phyloP scores from a whole-genome alignment of 2,113 vertebrate species.

The Oncorhynchus masou region DNA sequence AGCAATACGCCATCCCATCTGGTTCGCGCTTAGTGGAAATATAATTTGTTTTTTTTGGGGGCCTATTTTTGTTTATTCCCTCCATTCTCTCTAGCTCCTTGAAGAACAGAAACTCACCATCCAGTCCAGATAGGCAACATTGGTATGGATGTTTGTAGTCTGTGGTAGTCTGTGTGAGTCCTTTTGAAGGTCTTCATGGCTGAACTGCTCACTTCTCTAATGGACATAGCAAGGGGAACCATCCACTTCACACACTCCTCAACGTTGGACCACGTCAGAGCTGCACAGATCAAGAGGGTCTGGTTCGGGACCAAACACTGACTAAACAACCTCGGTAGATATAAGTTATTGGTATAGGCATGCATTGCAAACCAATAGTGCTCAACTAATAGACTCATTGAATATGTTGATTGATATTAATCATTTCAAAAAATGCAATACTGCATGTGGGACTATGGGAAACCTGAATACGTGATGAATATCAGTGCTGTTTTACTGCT shows the following conservation, averaged over 20 bases:
- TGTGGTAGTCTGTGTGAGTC: conserved; percentile 61
- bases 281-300: conserved; percentile 55
- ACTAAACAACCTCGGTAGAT: too few species aligned
- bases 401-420: background rate
- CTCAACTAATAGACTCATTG: too few species aligned
- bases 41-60: too few species aligned
- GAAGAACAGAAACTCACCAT: conserved; percentile 75
- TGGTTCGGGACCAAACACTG: background rate
- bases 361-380: background rate
- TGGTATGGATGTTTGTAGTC: conserved; percentile 93
- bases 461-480: too few species aligned
- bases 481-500: too few species aligned
- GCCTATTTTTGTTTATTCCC: too few species aligned
- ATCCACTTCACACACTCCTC: conserved; percentile 80
- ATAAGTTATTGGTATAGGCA: too few species aligned
- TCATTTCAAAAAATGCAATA: background rate
- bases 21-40: too few species aligned
- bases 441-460: too few species aligned
- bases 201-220: conserved; percentile 81
- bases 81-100: too few species aligned
- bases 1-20: too few species aligned
- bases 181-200: conserved; percentile 82
- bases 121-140: conserved; percentile 83
- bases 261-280: conserved; percentile 83
- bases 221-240: conserved; percentile 89